Evolutionary conservation across 2,888 invertebrate genomes (phyloP).

Genomic region (Horisme vitalbata): DNA sequence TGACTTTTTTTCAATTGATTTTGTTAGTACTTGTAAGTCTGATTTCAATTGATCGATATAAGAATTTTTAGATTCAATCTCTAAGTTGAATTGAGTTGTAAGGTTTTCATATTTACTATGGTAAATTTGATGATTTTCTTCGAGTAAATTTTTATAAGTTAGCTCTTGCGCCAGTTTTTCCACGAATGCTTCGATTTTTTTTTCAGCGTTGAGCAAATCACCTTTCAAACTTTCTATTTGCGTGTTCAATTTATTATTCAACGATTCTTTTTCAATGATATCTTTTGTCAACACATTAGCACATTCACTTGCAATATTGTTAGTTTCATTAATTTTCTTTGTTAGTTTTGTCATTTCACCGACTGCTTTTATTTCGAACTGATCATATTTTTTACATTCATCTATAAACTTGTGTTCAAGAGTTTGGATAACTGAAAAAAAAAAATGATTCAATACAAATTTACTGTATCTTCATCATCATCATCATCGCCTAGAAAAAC

Average conservation of each 20-base stretch:
- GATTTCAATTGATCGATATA: slow-evolving; percentile 32
- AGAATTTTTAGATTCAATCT: slow-evolving; percentile 38
- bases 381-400: slow-evolving; percentile 42
- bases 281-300: slow-evolving; percentile 32
- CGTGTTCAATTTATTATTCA: slow-evolving; percentile 38
- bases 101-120: slow-evolving; percentile 38
- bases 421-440: slow-evolving; percentile 43
- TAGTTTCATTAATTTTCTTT: slow-evolving; percentile 43
- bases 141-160: slow-evolving; percentile 39
- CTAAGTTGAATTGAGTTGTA: slow-evolving; percentile 36
- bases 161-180: slow-evolving; percentile 42
- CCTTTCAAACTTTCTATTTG: slow-evolving; percentile 42
- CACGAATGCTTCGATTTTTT: slow-evolving; percentile 36
- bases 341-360: slow-evolving; percentile 44
- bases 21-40: slow-evolving; percentile 32
- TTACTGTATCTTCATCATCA: background rate
- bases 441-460: background rate
- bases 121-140: slow-evolving; percentile 48
- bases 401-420: slow-evolving; percentile 42
- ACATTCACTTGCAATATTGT: slow-evolving; percentile 19
- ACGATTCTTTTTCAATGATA: slow-evolving; percentile 36
- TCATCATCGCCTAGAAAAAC: background rate
- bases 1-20: slow-evolving; percentile 40
- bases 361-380: slow-evolving; percentile 44
- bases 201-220: slow-evolving; percentile 32